A percentile compares a stretch with the other conserved stretches of the same genome.
These are phyloP conservation scores for Drosophila littoralis DNA, from an alignment of 1,140 invertebrate genomes.

Conservation along the genomic window DNA sequence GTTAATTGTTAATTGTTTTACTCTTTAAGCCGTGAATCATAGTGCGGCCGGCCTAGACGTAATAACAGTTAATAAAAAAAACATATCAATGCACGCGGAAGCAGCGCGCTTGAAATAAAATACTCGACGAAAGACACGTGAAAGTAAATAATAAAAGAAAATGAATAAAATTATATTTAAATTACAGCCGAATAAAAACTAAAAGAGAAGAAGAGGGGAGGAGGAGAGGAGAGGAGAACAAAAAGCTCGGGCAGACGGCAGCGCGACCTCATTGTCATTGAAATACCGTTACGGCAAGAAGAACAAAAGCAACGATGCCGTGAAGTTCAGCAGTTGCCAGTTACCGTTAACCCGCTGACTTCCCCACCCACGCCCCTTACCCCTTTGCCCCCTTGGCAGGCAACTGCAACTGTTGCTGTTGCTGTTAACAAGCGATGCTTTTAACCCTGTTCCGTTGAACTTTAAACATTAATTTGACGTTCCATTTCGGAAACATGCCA, in stretches of 20 bases:
- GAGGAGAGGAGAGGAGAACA: conserved; percentile 23
- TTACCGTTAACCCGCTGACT: conserved; percentile 34
- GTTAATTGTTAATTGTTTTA: conserved; percentile 13
- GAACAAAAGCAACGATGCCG: conserved; percentile 48
- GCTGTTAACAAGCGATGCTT: conserved; percentile 34
- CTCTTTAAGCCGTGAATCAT: conserved; percentile 21
- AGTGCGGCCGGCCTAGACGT: conserved; percentile 17
- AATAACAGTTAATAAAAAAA: conserved; percentile 12
- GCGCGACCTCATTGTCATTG: conserved; percentile 75
- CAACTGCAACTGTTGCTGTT: conserved; percentile 10
- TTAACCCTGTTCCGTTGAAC: conserved; percentile 46
- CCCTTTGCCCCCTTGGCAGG: neutral
- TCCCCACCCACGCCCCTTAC: neutral
- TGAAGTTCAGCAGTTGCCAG: conserved; percentile 36
- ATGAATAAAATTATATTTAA: conserved; percentile 24
- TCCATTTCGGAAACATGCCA: conserved; percentile 44
- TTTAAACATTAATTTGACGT: conserved; percentile 40
- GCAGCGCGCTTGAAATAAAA: conserved; percentile 11
- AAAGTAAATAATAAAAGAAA: conserved; percentile 19
- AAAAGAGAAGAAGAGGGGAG: conserved; percentile 4
- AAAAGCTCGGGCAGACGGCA: conserved; percentile 43
- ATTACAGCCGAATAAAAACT: conserved; percentile 9
- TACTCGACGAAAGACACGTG: conserved; percentile 14
- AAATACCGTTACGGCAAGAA: conserved; percentile 70
- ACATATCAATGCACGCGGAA: conserved; percentile 34